A percentile compares a stretch with the other conserved stretches of the same genome.
Conservation (phyloP, 2,888 invertebrate species). For the Phlogophora meticulosa region DNA sequence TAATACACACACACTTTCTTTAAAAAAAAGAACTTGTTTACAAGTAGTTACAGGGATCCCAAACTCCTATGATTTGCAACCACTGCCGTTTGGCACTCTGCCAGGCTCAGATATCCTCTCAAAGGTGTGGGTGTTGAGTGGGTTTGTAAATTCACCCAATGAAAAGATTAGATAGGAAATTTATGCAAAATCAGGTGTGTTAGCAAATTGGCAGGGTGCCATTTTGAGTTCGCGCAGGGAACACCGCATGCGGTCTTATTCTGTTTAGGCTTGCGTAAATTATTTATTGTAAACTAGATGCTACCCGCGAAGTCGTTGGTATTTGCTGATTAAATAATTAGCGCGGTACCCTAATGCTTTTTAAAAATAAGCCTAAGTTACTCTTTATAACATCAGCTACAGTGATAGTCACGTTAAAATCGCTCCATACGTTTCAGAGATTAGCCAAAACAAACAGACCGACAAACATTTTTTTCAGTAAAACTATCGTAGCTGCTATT, state of each 20-base stretch:
- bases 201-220: slow-evolving; percentile 63
- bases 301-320: no score
- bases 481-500: no score
- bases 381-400: no score
- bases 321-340: no score
- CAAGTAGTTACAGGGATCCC: slow-evolving; percentile 65
- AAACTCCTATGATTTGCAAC: slow-evolving; percentile 69
- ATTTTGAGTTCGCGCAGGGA: slow-evolving; percentile 46
- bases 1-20: no score
- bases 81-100: slow-evolving; percentile 64
- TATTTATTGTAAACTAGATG: background rate
- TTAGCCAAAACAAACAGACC: no score
- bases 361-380: no score
- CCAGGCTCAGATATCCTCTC: slow-evolving; percentile 65
- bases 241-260: slow-evolving; percentile 21
- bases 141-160: slow-evolving; percentile 64
- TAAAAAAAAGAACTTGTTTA: slow-evolving; percentile 65
- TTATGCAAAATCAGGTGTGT: slow-evolving; percentile 68
- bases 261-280: background rate
- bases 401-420: no score
- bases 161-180: slow-evolving; percentile 68
- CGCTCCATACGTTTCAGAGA: no score
- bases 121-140: slow-evolving; percentile 63
- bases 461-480: no score
- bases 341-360: no score